Evolutionary conservation across 2,797 vertebrate species (phyloP), one percentile per base, ranked within the genome.

Genomic region (Takifugu ocellatus): DNA sequence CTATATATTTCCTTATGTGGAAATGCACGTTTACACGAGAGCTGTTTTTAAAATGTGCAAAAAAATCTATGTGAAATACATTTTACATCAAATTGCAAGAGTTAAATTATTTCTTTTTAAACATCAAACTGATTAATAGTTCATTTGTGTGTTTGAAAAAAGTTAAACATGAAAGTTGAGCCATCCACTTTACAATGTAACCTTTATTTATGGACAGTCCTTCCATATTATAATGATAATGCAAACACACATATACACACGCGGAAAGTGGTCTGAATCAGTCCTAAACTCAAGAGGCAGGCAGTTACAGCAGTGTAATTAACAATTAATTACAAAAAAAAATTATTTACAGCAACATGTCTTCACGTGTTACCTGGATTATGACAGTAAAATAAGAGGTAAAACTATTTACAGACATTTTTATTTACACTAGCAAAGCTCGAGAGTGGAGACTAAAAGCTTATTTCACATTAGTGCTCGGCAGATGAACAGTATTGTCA

Each of bases 181-280:
- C 1, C 44, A 36, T 21, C 29, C 21, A 14, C 21, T 29, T 1
- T 75, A 76, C 73, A 85, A 71, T 61, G 74, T 39, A 84, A 85
- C 50, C 78, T 91, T 90, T 90, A 88, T 87, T 86, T 74, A 79
- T 83, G 60, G 74, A 87, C 79, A 85, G 50, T 68, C 75, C 81
- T 79, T 85, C 81, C 73, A 80, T 75, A 80, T 69, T 76, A 70
- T 63, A 44, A 86, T 75, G 79, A 68, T 56, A 67, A 59, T 69
- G 72, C 70, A 76, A 45, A 74, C 76, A 73, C 67, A 82, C 75
- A 78, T 26, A 66, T 63, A 75, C 80, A 64, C 68, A 72, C 51
- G 70, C 17, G 50, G n/a, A 74, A 64, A 87, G 85, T 87, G 84
- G 87, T 87, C 85, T 84, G 76, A 81, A 61, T 87, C 73, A 77